A percentile compares a stretch with the other conserved stretches of the same genome.
Evolutionary conservation across 2,797 vertebrate species (phyloP).

Genomic region (Cephalopachus bancanus): DNA sequence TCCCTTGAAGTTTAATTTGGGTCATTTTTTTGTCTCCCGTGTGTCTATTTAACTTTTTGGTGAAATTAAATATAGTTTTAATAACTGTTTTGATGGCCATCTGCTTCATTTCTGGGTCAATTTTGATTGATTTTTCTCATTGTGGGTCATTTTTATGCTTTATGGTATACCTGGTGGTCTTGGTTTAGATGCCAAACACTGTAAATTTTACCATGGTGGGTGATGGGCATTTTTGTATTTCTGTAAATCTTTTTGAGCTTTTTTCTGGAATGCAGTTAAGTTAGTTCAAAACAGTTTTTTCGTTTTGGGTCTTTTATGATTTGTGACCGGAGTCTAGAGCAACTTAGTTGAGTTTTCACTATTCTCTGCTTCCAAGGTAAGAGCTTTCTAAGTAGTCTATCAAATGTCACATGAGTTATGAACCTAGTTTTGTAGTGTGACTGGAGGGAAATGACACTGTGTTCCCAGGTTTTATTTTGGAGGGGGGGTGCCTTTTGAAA

Average conservation of each 20-base stretch:
- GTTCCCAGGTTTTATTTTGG: neutral
- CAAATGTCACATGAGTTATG: neutral
- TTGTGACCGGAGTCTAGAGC: neutral
- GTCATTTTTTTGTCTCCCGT: neutral
- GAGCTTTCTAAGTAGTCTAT: neutral
- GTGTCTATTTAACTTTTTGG: neutral
- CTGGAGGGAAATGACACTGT: neutral
- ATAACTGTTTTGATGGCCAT: neutral
- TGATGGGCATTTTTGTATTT: neutral
- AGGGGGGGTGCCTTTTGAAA: too few relatives aligned
- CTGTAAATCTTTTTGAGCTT: neutral
- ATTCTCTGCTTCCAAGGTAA: neutral
- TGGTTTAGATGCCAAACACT: slow-evolving; percentile 17
- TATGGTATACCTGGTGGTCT: neutral
- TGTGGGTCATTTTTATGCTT: slow-evolving; percentile 3
- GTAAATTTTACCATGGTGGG: slow-evolving; percentile 48
- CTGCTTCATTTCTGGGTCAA: neutral
- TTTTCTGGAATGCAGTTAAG: slow-evolving; percentile 25
- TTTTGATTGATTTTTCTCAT: slow-evolving; percentile 49
- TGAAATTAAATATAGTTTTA: neutral
- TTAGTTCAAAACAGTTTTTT: slow-evolving; percentile 46
- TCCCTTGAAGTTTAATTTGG: neutral
- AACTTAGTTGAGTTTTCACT: neutral
- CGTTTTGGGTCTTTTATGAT: neutral
- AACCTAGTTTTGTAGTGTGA: neutral